Evolutionary conservation across 2,113 vertebrate genomes (phyloP), one percentile per base, ranked within the genome.

Genomic region (Oceanodroma tethys): DNA sequence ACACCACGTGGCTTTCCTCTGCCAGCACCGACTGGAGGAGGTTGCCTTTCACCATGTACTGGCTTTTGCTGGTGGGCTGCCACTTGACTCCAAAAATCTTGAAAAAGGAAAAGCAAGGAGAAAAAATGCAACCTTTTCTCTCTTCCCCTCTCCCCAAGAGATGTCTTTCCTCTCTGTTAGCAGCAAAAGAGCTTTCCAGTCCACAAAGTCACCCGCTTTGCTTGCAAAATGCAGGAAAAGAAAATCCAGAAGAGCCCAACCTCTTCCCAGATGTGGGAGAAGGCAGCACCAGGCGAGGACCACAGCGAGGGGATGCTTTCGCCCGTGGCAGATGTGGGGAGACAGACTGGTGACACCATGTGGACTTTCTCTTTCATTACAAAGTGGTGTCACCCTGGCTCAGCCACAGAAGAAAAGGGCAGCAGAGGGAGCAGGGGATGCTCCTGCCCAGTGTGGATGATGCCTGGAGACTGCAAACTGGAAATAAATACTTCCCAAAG

Each of bases 61-160:
- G 73, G 29, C 90, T 97, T 74, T 71, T 97, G 83, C 97, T 98
- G 67, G 27, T 87, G 55, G 97, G 92, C 50, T 97, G 97, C 97
- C 97, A 98, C 68, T 87, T 13, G 0, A 98, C 55, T 43, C 96
- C 93, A 68, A 98, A 97, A 50, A 98, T 84, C 98, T 98, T 91
- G 26, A 58, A 66, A 87, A 66, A 75, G 27, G 29, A 36, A 40
- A 75, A 65, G 13, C 16, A 58, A 76, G 16, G 42, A 58, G 22
- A 6, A 47, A 70, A 60, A 62, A 16, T 2, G 1, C 11, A 30
- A 21, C 17, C 1, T 36, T 40, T 86, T 48, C 3, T 15, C 10
- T 23, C 25, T 25, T n/a, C 3, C 8, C 14, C 10, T 56, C 18
- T 86, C 8, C 16, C 21, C 11, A 20, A 56, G 43, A 43, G 58